Percentiles rank a stretch among this genome's conserved stretches.
These are phyloP conservation scores for Mycogona germanica DNA, from an alignment of 2,888 invertebrate species.

Conservation along the genomic window DNA sequence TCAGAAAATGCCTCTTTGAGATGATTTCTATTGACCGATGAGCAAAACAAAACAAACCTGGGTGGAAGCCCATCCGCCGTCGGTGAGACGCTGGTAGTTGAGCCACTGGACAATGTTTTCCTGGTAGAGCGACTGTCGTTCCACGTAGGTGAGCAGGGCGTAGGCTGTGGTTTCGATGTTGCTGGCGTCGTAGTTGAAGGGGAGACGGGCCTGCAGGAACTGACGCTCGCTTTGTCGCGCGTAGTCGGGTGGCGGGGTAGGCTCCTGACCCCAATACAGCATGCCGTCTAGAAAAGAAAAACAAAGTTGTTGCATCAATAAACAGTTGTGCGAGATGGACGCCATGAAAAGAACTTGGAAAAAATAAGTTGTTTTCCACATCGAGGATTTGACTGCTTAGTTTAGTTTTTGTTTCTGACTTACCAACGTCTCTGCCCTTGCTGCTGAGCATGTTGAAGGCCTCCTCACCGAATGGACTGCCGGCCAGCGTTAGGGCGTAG, in stretches of 20 bases:
- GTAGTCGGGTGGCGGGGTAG: slow-evolving; percentile 64
- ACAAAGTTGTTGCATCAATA: neutral
- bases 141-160: slow-evolving; percentile 76
- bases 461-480: slow-evolving; percentile 72
- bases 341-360: too few species aligned
- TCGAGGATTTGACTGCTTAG: neutral
- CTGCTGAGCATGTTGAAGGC: slow-evolving; percentile 60
- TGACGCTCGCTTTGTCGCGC: slow-evolving; percentile 86
- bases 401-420: too few species aligned
- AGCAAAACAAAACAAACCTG: slow-evolving; percentile 39
- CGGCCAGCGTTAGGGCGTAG: slow-evolving; percentile 68
- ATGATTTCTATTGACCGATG: neutral
- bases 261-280: slow-evolving; percentile 72
- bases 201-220: slow-evolving; percentile 72
- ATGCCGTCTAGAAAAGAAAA: slow-evolving; percentile 47
- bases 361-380: neutral
- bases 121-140: slow-evolving; percentile 63
- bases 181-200: slow-evolving; percentile 76
- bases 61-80: slow-evolving; percentile 80
- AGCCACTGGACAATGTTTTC: slow-evolving; percentile 84
- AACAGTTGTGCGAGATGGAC: neutral
- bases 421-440: slow-evolving; percentile 53
- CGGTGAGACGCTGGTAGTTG: slow-evolving; percentile 70
- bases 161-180: slow-evolving; percentile 91
- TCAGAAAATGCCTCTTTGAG: neutral